Conservation (phyloP, 2,888 invertebrate genomes). For the Nycteola revayana region DNA sequence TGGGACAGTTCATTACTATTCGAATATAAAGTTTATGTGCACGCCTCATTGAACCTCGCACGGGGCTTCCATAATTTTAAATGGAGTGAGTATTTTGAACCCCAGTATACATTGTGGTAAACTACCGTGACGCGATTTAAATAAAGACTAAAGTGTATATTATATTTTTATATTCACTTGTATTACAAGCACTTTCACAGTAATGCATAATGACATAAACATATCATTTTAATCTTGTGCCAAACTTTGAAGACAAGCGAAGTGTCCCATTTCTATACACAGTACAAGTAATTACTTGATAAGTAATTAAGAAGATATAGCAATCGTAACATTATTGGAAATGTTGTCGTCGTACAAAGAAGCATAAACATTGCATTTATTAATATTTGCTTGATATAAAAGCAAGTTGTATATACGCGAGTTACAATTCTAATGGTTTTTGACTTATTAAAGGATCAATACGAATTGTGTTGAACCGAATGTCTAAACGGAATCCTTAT, state of each 20-base stretch:
- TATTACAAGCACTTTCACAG: slow-evolving; percentile 33
- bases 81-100: slow-evolving; percentile 17
- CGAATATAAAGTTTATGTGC: slow-evolving; percentile 24
- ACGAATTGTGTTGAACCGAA: not conserved
- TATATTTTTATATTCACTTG: slow-evolving; percentile 46
- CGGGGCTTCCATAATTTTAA: slow-evolving; percentile 42
- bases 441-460: slow-evolving; percentile 15
- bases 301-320: slow-evolving; percentile 22
- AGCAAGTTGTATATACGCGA: too few species aligned
- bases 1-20: slow-evolving; percentile 43
- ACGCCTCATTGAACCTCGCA: slow-evolving; percentile 17
- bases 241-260: slow-evolving; percentile 52
- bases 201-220: slow-evolving; percentile 38
- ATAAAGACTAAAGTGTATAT: slow-evolving; percentile 9
- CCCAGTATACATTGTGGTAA: slow-evolving; percentile 4
- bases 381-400: slow-evolving; percentile 12
- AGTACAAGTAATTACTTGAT: slow-evolving; percentile 27
- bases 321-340: slow-evolving; percentile 13
- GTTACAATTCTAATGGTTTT: too few species aligned
- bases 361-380: slow-evolving; percentile 27
- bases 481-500: slow-evolving; percentile 15
- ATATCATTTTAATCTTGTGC: slow-evolving; percentile 66
- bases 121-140: slow-evolving; percentile 8
- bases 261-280: slow-evolving; percentile 54
- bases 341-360: slow-evolving; percentile 37